Evolutionary conservation across 2,888 invertebrate species (phyloP).

Genomic region (Lysandra bellargus): DNA sequence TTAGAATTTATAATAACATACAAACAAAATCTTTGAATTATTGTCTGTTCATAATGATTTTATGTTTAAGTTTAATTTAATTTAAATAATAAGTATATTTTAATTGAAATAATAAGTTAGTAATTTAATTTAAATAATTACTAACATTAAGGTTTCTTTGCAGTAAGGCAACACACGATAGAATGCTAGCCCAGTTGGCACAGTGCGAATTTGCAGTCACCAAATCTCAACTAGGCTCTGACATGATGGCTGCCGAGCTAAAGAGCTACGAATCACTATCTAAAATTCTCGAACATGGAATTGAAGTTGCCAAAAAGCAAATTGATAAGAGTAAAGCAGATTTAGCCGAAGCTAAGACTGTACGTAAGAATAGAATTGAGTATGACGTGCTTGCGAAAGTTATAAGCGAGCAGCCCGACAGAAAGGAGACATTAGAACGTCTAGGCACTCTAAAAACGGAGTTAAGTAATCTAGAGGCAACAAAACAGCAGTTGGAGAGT

Average conservation of each 20-base stretch:
- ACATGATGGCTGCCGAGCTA: slow-evolving; percentile 91
- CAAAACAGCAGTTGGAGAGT: slow-evolving; percentile 86
- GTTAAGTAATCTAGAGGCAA: slow-evolving; percentile 84
- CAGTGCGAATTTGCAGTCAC: slow-evolving; percentile 94
- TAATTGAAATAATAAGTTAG: too few relatives aligned
- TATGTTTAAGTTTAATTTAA: too few relatives aligned
- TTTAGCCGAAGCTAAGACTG: slow-evolving; percentile 89
- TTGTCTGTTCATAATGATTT: neutral
- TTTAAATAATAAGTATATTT: too few relatives aligned
- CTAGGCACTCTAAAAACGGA: slow-evolving; percentile 87
- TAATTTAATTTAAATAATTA: neutral
- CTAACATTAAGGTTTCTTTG: neutral
- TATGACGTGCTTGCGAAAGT: slow-evolving; percentile 96
- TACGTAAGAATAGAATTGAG: slow-evolving; percentile 94
- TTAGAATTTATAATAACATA: slow-evolving; percentile 51
- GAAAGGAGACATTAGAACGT: slow-evolving; percentile 87
- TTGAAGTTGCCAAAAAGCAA: slow-evolving; percentile 88
- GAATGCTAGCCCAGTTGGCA: slow-evolving; percentile 89
- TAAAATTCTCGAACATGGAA: slow-evolving; percentile 87
- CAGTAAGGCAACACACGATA: slow-evolving; percentile 86
- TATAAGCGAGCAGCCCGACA: slow-evolving; percentile 93
- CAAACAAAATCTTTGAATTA: neutral
- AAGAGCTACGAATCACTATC: slow-evolving; percentile 90
- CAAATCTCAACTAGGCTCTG: slow-evolving; percentile 88
- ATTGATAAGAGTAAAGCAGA: slow-evolving; percentile 91